Evolutionary conservation across 1,140 invertebrate species (phyloP), one percentile per base, ranked within the genome.

Genomic region (Drosophila lacertosa): DNA sequence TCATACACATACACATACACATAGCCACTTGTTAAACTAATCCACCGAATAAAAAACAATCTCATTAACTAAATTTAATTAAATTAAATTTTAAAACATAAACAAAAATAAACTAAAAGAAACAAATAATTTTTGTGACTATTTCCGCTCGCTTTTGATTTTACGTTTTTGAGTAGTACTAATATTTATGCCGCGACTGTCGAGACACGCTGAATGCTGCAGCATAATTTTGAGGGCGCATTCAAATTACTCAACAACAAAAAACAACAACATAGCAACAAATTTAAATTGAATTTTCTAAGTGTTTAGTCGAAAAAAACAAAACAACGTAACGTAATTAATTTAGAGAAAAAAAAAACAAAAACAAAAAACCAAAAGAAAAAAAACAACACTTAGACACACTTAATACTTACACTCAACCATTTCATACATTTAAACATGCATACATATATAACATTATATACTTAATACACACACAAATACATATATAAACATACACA

Each of bases 1-100:
- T 57, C 26, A 63, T 13, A 71, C 47, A 73, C 16, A 64, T 9
- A 45, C 26, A 60, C 9, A 50, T 7, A 72, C 7, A 64, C 64
- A 79, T 74, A 86, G 59, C 86, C 81, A 86, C 81, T 86, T 86
- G 81, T 86, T 88, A 86, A 86, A 88, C 81, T 81, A 81, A 86
- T 86, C 81, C 81, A 86, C 81, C 81, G 81, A 86, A 88, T 77
- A 77, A 81, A 83, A 58, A 73, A 86, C 81, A 86, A 86, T 86
- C 81, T 88, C 81, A 88, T 86, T 84, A 76, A 71, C 71, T 74
- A 84, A 84, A 84, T 84, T 83, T 68, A 70, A 69, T 69, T 65
- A 65, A 64, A 70, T 70, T 57, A 57, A 57, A 64, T 64, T 55
- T 57, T 64, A 70, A 51, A 70, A 24, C 37, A 57, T 29, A 62